Percentiles rank a stretch among this genome's conserved stretches.
phyloP scores from a whole-genome alignment of 2,797 vertebrate genomes.

The Morus bassanus region DNA sequence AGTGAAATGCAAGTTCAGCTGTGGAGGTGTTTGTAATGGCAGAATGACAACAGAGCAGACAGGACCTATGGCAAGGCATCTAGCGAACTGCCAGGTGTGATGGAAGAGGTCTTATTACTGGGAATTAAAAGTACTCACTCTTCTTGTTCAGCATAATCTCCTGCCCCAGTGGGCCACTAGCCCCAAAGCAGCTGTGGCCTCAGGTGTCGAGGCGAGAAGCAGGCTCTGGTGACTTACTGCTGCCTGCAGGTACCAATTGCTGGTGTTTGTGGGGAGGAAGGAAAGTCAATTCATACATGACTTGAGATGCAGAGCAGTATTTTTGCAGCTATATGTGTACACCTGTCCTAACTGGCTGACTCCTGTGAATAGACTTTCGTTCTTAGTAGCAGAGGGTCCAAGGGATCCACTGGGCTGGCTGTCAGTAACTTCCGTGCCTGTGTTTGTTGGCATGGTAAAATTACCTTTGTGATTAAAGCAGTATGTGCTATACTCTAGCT shows the following conservation, averaged over 20 bases:
- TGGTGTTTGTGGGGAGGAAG: background rate
- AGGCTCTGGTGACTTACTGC: background rate
- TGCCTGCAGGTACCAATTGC: background rate
- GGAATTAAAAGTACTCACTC: background rate
- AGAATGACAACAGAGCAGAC: background rate
- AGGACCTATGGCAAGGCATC: background rate
- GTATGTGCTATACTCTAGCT: background rate
- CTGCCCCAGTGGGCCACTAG: background rate
- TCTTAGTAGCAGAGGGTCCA: background rate
- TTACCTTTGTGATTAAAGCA: background rate
- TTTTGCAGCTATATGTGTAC: background rate
- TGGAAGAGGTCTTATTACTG: background rate
- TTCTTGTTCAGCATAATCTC: background rate
- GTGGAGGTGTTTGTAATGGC: background rate
- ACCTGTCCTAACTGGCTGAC: background rate
- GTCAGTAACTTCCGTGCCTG: background rate
- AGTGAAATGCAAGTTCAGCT: background rate
- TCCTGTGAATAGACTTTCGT: background rate
- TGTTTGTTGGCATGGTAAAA: background rate
- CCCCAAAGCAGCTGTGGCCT: background rate
- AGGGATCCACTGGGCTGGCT: background rate
- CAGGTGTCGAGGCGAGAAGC: accelerated
- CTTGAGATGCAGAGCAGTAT: background rate
- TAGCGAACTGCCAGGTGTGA: background rate
- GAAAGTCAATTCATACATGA: background rate